Percentiles rank a stretch among this genome's conserved stretches.
Conservation (phyloP, 2,888 invertebrate genomes). For the Seira ritae region DNA sequence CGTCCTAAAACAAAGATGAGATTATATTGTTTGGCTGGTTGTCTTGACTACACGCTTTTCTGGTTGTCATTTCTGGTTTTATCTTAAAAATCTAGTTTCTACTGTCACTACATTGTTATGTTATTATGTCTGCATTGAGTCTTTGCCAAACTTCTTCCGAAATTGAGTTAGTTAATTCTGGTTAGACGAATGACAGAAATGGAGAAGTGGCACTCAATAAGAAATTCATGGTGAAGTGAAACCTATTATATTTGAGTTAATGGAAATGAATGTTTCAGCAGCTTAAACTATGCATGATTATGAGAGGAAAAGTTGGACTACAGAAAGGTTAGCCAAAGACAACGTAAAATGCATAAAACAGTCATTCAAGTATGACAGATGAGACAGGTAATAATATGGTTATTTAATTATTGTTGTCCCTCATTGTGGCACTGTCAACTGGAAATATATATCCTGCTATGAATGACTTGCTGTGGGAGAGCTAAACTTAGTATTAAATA, state of each 20-base stretch:
- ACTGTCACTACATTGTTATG: neutral
- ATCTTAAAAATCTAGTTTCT: neutral
- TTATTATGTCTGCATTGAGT: neutral
- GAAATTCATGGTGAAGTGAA: neutral
- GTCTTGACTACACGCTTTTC: neutral
- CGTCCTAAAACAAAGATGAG: neutral
- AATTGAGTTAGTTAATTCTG: neutral
- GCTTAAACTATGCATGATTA: conserved; percentile 6
- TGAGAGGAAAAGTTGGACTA: neutral
- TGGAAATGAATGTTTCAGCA: conserved; percentile 1
- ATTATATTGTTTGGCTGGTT: neutral
- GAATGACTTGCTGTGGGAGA: too few species aligned
- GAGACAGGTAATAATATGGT: neutral
- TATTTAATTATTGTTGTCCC: conserved; percentile 2
- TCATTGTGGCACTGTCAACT: neutral
- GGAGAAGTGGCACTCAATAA: neutral
- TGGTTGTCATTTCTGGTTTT: neutral
- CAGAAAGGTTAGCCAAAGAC: neutral
- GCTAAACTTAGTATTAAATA: too few species aligned
- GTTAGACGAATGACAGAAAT: neutral
- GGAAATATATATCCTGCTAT: too few species aligned
- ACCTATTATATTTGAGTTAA: neutral
- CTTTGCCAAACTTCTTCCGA: neutral
- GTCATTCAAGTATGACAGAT: neutral
- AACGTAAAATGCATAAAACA: neutral